Conservation (phyloP, 23 tunicate genomes). For the Trididemnum clinides region DNA sequence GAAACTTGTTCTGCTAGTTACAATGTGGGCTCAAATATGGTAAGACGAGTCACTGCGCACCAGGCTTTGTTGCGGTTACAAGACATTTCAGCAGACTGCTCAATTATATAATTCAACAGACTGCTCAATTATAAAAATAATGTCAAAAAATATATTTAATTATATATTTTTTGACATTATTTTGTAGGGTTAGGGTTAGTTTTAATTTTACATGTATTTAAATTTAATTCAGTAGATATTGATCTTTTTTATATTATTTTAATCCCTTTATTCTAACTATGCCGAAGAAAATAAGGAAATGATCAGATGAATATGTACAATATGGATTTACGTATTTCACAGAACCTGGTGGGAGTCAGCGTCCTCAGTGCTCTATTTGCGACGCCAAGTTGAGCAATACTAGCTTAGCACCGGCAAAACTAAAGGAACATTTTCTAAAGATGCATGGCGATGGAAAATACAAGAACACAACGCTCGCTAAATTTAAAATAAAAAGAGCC, state of each 20-base stretch:
- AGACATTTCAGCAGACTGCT: too few species aligned
- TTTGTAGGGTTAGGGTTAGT: conserved; percentile 19
- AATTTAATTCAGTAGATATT: background rate
- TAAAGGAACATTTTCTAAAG: conserved; percentile 54
- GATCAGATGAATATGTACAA: too few species aligned
- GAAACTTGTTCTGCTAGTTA: too few species aligned
- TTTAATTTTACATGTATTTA: background rate
- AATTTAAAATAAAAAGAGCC: conserved; percentile 16
- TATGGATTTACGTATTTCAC: too few species aligned
- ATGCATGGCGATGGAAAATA: conserved; percentile 46
- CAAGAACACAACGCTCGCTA: conserved; percentile 22
- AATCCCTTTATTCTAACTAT: conserved; percentile 12
- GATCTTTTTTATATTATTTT: conserved; percentile 2
- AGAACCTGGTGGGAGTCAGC: conserved; percentile 57
- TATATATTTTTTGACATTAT: too few species aligned
- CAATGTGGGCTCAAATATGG: too few species aligned
- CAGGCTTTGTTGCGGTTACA: too few species aligned
- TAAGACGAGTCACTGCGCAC: too few species aligned
- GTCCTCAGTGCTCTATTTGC: conserved; percentile 56
- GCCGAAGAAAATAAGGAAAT: conserved; percentile 14
- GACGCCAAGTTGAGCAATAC: conserved; percentile 48
- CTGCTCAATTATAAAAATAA: too few species aligned
- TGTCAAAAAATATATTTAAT: too few species aligned
- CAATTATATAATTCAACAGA: too few species aligned
- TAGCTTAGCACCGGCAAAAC: too few species aligned